Evolutionary conservation across 1,140 invertebrate genomes (phyloP), one percentile per base, ranked within the genome.

Genomic region (Eufriesea mexicana): DNA sequence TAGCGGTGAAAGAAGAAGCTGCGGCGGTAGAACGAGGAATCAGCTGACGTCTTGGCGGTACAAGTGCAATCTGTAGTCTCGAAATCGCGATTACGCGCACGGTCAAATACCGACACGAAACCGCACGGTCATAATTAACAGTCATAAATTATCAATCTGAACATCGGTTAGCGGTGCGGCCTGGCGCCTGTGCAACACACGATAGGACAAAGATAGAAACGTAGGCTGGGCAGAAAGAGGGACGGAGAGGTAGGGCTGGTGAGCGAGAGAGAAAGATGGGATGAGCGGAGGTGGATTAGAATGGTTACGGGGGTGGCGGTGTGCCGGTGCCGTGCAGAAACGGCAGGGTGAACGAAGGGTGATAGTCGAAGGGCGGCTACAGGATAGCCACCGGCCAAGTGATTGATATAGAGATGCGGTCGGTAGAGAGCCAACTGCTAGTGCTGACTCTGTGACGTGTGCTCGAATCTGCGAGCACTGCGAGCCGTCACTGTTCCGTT

Each of bases 111-210:
- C 71, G 59, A 67, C 87, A 47, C 89, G 91, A 91, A 89, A 92
- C 92, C 92, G 90, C 90, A 93, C 78, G 91, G 85, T 93, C 92
- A 93, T 94, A 94, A 94, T 94, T 94, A 94, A 94, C 93, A 89
- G 92, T 90, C 93, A 94, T 94, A 94, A 94, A 94, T 94, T 94
- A 94, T 94, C 92, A 93, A 94, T 94, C 92, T 87, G 92, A 93
- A 90, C 92, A 91, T 94, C 90, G 91, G 93, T 93, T 92, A 92
- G 91, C 89, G 73, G 89, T 89, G 85, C 90, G 89, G 90, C 84
- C 86, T 90, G 89, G 90, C 86, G 89, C 88, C 62, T 82, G 79
- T 80, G 73, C 54, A 75, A 86, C 86, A 88, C 89, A 85, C 86
- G 85, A 84, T 79, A 18, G 35, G 59, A 79, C 83, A 71, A 84